Evolutionary conservation across 2,797 vertebrate genomes (phyloP).

Genomic region (Oophaga sylvatica): DNA sequence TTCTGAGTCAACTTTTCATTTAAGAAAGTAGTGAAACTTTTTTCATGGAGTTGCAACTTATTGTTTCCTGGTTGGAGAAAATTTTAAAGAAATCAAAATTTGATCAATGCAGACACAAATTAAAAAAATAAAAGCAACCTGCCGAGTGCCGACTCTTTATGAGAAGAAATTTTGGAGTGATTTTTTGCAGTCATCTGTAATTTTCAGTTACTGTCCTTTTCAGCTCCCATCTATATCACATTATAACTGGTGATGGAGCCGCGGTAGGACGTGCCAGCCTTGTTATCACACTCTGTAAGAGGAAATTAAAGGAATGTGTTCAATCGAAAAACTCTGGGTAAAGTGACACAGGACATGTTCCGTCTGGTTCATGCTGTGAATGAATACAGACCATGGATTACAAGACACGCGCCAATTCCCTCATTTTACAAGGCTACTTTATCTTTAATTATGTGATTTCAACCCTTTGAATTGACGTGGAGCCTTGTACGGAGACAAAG

Average conservation of each 20-base stretch:
- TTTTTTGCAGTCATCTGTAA: not conserved
- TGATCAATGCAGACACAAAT: not conserved
- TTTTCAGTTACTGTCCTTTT: not conserved
- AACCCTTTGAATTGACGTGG: conserved; percentile 41
- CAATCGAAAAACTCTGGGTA: conserved; percentile 25
- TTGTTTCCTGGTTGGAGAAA: not conserved
- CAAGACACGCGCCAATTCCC: conserved; percentile 55
- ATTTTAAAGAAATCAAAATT: not conserved
- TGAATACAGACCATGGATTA: conserved; percentile 43
- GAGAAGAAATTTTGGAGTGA: not conserved
- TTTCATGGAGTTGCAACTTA: too few relatives aligned
- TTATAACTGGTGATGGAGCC: not conserved
- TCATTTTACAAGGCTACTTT: conserved; percentile 58
- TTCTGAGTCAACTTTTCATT: too few relatives aligned
- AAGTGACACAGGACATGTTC: conserved; percentile 48
- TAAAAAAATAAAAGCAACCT: not conserved
- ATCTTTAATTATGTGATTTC: conserved; percentile 60
- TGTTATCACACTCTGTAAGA: conserved; percentile 19
- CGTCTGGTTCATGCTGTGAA: conserved; percentile 46
- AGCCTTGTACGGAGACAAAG: conserved; percentile 8
- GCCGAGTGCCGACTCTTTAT: not conserved
- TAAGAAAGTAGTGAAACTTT: too few relatives aligned
- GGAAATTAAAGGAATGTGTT: conserved; percentile 56
- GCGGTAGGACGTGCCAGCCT: not conserved
- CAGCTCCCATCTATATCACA: not conserved